A percentile compares a stretch with the other conserved stretches of the same genome.
These are phyloP conservation scores for Amblyjoppa proteus DNA, from an alignment of 2,888 invertebrate species.

Conservation along the genomic window DNA sequence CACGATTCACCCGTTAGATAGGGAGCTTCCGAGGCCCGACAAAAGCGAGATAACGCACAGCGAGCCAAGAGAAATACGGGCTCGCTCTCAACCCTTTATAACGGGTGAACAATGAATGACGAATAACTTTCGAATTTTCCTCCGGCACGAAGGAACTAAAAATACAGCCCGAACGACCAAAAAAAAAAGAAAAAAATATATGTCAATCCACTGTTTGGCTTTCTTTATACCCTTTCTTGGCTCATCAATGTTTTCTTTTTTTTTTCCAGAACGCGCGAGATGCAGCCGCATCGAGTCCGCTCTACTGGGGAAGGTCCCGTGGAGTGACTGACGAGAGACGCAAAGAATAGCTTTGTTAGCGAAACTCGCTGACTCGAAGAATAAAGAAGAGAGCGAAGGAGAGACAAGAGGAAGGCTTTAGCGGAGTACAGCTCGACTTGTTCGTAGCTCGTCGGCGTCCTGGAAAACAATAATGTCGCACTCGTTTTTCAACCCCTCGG, in stretches of 20 bases:
- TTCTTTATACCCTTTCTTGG: background rate
- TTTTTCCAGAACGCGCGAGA: background rate
- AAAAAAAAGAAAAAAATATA: background rate
- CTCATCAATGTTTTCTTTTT: background rate
- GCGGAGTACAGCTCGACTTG: slow-evolving; percentile 18
- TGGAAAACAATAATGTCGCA: slow-evolving; percentile 76
- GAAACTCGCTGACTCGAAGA: slow-evolving; percentile 51
- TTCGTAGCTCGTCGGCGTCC: slow-evolving; percentile 37
- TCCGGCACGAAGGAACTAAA: background rate
- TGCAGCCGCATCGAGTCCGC: slow-evolving; percentile 12
- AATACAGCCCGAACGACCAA: background rate
- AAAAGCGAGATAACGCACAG: slow-evolving; percentile 44
- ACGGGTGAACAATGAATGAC: background rate
- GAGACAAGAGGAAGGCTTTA: background rate
- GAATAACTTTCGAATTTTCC: background rate
- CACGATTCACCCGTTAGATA: slow-evolving; percentile 46
- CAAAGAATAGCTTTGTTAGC: slow-evolving; percentile 63
- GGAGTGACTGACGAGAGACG: slow-evolving; percentile 37
- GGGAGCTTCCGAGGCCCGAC: slow-evolving; percentile 17
- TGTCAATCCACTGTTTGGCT: background rate
- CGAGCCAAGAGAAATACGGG: background rate
- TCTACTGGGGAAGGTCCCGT: slow-evolving; percentile 1
- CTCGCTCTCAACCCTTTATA: background rate
- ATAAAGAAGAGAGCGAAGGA: slow-evolving; percentile 23
- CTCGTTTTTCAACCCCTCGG: slow-evolving; percentile 47